phyloP scores from a whole-genome alignment of 2,888 invertebrate species.

The Agrotis puta region DNA sequence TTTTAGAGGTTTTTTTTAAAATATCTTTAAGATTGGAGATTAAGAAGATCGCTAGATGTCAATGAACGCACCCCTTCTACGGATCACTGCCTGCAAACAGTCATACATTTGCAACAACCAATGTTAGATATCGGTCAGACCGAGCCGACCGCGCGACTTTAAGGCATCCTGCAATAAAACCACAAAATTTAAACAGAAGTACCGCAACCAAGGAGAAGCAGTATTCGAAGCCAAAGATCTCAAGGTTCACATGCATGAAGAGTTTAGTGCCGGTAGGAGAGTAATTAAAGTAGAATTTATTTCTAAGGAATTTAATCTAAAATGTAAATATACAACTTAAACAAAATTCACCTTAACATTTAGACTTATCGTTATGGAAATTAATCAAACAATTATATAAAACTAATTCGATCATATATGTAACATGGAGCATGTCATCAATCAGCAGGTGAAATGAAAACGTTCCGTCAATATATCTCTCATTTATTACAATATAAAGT shows the following conservation, averaged over 20 bases:
- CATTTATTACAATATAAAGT: slow-evolving; percentile 78
- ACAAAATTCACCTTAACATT: slow-evolving; percentile 70
- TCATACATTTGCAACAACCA: slow-evolving; percentile 42
- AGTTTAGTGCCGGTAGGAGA: slow-evolving; percentile 70
- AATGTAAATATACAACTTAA: slow-evolving; percentile 77
- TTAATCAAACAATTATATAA: slow-evolving; percentile 67
- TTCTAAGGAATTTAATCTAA: slow-evolving; percentile 80
- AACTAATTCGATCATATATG: slow-evolving; percentile 62
- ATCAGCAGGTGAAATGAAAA: slow-evolving; percentile 77
- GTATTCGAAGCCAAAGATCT: slow-evolving; percentile 69
- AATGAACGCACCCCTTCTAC: slow-evolving; percentile 64
- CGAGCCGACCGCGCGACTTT: slow-evolving; percentile 53
- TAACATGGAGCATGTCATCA: slow-evolving; percentile 57
- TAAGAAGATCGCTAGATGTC: slow-evolving; percentile 45
- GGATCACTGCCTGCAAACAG: slow-evolving; percentile 55
- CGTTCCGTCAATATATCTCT: slow-evolving; percentile 75
- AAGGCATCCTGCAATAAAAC: slow-evolving; percentile 71
- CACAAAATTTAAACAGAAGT: slow-evolving; percentile 65
- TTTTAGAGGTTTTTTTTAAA: slow-evolving; percentile 37
- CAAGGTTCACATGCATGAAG: slow-evolving; percentile 74
- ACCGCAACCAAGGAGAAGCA: slow-evolving; percentile 78
- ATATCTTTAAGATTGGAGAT: slow-evolving; percentile 40
- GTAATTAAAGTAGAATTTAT: slow-evolving; percentile 70
- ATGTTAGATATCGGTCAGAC: slow-evolving; percentile 48
- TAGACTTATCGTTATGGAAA: slow-evolving; percentile 72